Percentiles rank a stretch among this genome's conserved stretches.
phyloP scores from a whole-genome alignment of 2,797 vertebrate genomes.

The Vireo griseus region DNA sequence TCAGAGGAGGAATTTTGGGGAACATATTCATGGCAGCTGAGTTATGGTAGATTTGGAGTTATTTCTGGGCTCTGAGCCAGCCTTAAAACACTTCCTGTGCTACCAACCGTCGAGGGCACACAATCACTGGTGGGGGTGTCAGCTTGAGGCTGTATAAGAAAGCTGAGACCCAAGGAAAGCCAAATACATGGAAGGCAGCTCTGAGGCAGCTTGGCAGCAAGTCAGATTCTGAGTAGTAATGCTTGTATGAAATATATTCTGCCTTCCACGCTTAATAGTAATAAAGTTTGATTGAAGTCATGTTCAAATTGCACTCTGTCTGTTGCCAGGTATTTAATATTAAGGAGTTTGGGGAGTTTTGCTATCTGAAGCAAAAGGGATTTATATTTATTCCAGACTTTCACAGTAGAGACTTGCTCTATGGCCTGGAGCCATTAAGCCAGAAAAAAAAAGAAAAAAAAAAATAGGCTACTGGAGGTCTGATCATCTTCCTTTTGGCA shows the following conservation, averaged over 20 bases:
- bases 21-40: neutral
- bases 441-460: neutral
- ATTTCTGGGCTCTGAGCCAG: neutral
- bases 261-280: neutral
- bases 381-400: constrained; percentile 51
- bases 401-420: neutral
- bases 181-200: neutral
- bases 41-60: neutral
- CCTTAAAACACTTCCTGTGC: neutral
- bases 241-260: constrained; percentile 32
- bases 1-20: neutral
- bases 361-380: constrained; percentile 18
- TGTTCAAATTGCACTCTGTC: constrained; percentile 26
- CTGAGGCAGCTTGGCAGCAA: constrained; percentile 10
- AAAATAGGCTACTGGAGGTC: neutral
- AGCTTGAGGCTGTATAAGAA: neutral
- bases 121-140: neutral
- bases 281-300: constrained; percentile 49
- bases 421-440: neutral
- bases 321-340: constrained; percentile 52
- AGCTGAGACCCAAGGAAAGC: neutral
- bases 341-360: constrained; percentile 21
- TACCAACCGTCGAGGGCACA: neutral
- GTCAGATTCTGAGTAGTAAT: neutral
- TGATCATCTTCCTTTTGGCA: constrained; percentile 8